A percentile compares a stretch with the other conserved stretches of the same genome.
Conservation (phyloP, 2,113 vertebrate species). For the Gila orcuttii region DNA sequence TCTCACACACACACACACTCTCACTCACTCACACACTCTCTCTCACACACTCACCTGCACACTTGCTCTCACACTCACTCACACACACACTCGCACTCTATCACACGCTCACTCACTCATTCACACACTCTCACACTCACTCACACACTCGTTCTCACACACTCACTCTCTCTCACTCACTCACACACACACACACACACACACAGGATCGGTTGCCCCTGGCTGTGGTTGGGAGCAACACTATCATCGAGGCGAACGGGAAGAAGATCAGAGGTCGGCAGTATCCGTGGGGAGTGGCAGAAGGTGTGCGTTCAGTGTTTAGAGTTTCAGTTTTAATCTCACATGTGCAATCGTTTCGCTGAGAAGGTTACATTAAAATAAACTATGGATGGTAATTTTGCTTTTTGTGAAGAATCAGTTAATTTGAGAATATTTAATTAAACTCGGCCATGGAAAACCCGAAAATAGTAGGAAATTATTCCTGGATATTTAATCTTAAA, state of each 20-base stretch:
- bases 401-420: background rate
- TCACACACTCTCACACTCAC: no score
- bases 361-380: background rate
- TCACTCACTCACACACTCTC: background rate
- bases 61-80: no score
- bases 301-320: constrained; percentile 74
- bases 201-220: constrained; percentile 94
- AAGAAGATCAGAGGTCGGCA: constrained; percentile 95
- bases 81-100: no score
- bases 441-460: background rate
- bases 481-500: no score
- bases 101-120: no score
- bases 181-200: constrained; percentile 7
- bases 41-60: no score
- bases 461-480: background rate
- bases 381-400: background rate
- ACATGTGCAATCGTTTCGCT: background rate
- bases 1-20: background rate
- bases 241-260: constrained; percentile 95
- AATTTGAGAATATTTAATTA: background rate
- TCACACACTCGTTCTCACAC: background rate
- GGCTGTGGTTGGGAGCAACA: constrained; percentile 98
- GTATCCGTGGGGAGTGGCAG: constrained; percentile 98
- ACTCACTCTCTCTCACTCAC: background rate
- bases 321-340: background rate